Conservation (phyloP, 2,113 vertebrate species). For the Laterallus jamaicensis region DNA sequence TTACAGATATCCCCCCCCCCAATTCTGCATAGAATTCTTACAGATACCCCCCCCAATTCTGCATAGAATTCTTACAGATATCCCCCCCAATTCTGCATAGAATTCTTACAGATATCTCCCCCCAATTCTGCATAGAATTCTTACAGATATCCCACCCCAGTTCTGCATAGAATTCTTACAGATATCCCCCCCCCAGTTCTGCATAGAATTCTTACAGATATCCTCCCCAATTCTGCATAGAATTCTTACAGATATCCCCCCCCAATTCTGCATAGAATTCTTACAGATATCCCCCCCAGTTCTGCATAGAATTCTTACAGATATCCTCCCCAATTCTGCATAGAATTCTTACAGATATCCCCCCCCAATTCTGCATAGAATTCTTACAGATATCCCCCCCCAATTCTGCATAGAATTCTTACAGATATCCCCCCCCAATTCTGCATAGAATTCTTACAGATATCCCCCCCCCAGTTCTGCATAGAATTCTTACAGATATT, state of each 20-base stretch:
- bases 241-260: background rate
- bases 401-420: no score
- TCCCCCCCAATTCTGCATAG: background rate
- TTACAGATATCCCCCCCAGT: background rate
- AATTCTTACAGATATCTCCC: background rate
- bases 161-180: no score
- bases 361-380: background rate
- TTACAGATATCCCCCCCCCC: background rate
- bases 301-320: no score
- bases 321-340: background rate
- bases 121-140: no score
- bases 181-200: background rate
- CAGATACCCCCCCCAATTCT: background rate
- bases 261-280: no score
- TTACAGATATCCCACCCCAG: background rate
- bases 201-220: no score
- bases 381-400: background rate
- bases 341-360: no score
- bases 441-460: no score
- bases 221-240: background rate
- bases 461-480: background rate
- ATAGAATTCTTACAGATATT: background rate
- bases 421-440: background rate
- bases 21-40: background rate
- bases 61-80: background rate